These are phyloP conservation scores for Maconellicoccus hirsutus DNA, from an alignment of 1,140 invertebrate species.

Conservation along the genomic window DNA sequence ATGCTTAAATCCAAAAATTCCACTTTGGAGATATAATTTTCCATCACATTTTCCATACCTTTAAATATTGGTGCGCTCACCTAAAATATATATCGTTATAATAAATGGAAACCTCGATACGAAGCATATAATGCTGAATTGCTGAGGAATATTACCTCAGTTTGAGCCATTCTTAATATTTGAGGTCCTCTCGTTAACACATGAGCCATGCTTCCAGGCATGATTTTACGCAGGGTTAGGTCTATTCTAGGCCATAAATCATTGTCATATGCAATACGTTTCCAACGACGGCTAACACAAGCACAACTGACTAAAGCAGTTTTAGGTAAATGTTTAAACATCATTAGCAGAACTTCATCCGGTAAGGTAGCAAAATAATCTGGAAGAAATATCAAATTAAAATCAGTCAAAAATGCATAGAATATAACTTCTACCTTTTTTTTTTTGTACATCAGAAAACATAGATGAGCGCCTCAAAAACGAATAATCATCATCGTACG, in stretches of 20 bases:
- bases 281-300: conserved; percentile 54
- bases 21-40: conserved; percentile 40
- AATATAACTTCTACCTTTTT: neutral
- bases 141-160: conserved; percentile 46
- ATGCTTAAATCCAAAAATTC: conserved; percentile 78
- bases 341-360: conserved; percentile 71
- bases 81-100: neutral
- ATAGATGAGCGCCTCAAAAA: neutral
- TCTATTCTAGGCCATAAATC: conserved; percentile 73
- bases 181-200: conserved; percentile 59
- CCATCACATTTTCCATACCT: conserved; percentile 34
- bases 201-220: conserved; percentile 50
- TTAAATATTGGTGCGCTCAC: conserved; percentile 29
- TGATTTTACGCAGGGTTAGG: conserved; percentile 53
- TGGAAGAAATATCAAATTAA: conserved; percentile 17
- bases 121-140: neutral
- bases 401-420: neutral
- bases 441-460: neutral
- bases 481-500: neutral
- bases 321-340: conserved; percentile 65
- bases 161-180: conserved; percentile 60
- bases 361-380: conserved; percentile 53
- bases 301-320: conserved; percentile 55
- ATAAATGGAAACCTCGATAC: neutral
- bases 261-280: conserved; percentile 63